These are phyloP conservation scores for Clinocottus analis DNA, from an alignment of 2,113 vertebrate genomes.

Conservation along the genomic window DNA sequence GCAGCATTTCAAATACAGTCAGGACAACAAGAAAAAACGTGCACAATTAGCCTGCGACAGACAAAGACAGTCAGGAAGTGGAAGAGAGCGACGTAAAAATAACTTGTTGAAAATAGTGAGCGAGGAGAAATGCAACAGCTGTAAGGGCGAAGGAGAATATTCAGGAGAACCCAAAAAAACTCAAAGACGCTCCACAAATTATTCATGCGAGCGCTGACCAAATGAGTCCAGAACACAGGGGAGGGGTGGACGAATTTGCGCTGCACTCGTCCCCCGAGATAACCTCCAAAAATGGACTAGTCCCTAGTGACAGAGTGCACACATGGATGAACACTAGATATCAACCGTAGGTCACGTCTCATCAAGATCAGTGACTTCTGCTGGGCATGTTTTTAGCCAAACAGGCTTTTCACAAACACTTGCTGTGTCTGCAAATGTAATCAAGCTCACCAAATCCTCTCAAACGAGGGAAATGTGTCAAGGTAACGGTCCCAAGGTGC, in stretches of 20 bases:
- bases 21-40: conserved; percentile 35
- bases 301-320: conserved; percentile 23
- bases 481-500: not conserved
- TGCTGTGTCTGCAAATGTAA: not conserved
- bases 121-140: conserved; percentile 29
- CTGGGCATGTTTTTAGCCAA: not conserved
- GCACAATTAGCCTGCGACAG: conserved; percentile 25
- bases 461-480: conserved; percentile 2
- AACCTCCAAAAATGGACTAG: conserved; percentile 53
- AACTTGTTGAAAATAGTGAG: conserved; percentile 34
- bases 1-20: conserved; percentile 33
- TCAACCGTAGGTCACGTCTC: not conserved
- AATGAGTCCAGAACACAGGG: conserved; percentile 65
- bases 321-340: conserved; percentile 1
- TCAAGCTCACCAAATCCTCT: not conserved
- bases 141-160: conserved; percentile 42
- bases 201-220: conserved; percentile 65
- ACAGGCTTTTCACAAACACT: too few species aligned
- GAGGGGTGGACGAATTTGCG: conserved; percentile 53
- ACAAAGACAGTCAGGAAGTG: conserved; percentile 8
- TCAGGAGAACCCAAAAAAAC: conserved; percentile 30
- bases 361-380: conserved; percentile 19
- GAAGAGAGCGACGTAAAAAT: conserved; percentile 29
- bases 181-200: conserved; percentile 65
- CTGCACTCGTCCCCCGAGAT: conserved; percentile 50